These are phyloP conservation scores for Aphidius colemani DNA, from an alignment of 2,888 invertebrate species.

Conservation along the genomic window DNA sequence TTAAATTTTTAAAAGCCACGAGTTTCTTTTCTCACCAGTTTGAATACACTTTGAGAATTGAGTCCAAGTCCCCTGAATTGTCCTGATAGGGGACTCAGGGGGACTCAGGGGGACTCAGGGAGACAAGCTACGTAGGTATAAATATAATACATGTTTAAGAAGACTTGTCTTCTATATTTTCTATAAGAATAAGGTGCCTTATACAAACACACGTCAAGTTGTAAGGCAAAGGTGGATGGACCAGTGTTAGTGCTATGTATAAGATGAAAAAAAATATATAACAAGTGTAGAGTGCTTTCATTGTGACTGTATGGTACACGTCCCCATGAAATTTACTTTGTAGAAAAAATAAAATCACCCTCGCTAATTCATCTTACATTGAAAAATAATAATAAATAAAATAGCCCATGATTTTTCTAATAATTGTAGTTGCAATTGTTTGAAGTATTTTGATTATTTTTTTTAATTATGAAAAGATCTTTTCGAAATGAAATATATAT, in stretches of 20 bases:
- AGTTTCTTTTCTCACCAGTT: conserved; percentile 21
- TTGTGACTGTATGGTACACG: no score
- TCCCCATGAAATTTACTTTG: no score
- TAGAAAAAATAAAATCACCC: no score
- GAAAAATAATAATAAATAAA: neutral
- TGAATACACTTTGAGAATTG: conserved; percentile 13
- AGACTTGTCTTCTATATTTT: conserved; percentile 6
- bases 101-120: no score
- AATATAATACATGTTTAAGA: neutral
- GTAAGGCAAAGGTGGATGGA: no score
- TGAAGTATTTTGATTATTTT: neutral
- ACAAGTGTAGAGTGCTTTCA: no score
- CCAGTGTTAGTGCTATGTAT: no score
- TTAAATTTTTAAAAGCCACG: conserved; percentile 53
- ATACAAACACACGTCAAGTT: no score
- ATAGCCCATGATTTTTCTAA: neutral
- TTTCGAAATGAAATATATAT: neutral
- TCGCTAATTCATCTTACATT: neutral
- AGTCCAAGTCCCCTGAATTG: conserved; percentile 14
- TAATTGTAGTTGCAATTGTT: no score
- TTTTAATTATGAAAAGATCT: neutral
- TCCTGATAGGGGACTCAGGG: no score
- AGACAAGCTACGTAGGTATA: neutral
- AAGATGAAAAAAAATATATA: no score
- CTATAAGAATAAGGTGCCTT: neutral